Conservation (phyloP, 2,888 invertebrate genomes). For the Lithophane socia region DNA sequence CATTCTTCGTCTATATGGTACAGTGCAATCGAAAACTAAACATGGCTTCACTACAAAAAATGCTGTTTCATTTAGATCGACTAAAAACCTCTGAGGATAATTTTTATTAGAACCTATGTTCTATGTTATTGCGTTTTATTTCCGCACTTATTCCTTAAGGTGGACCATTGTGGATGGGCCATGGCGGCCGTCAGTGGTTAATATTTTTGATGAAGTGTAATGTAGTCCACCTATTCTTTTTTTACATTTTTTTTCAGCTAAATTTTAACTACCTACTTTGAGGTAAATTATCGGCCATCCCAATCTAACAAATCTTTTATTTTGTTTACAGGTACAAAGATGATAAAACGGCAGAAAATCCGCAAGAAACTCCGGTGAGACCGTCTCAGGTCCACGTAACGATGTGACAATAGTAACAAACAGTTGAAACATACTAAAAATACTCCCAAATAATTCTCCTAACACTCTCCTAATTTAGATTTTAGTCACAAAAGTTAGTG, state of each 20-base stretch:
- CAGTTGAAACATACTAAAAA: conserved; percentile 72
- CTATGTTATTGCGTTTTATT: no score
- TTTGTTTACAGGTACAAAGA: conserved; percentile 81
- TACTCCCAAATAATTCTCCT: conserved; percentile 76
- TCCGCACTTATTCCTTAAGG: no score
- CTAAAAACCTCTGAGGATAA: no score
- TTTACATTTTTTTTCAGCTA: no score
- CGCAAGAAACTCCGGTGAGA: conserved; percentile 82
- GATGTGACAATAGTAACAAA: conserved; percentile 77
- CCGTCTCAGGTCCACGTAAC: conserved; percentile 58
- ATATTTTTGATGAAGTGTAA: background rate
- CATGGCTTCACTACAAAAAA: no score
- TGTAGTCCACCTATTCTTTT: no score
- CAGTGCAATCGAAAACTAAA: background rate
- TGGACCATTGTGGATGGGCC: no score
- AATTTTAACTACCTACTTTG: background rate
- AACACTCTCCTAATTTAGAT: conserved; percentile 68
- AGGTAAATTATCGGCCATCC: no score
- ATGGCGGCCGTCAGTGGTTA: no score
- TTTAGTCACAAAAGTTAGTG: conserved; percentile 73
- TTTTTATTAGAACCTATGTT: no score
- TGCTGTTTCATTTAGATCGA: no score
- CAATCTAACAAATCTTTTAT: conserved; percentile 10
- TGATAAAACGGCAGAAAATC: conserved; percentile 82
- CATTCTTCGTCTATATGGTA: background rate